phyloP scores from a whole-genome alignment of 2,888 invertebrate genomes.

The Caenorhabditis sp. region DNA sequence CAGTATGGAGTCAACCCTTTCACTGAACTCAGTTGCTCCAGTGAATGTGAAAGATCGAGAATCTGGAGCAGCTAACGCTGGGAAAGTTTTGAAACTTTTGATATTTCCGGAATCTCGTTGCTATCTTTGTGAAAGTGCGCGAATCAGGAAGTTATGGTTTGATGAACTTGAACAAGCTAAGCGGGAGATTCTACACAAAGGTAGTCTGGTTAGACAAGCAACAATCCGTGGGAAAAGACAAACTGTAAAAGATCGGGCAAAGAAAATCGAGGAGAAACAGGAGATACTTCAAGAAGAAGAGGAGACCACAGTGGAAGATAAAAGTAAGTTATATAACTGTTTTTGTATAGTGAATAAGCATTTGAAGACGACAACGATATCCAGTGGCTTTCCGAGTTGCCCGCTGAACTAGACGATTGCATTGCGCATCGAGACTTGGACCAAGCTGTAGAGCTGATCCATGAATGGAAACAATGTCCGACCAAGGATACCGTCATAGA shows the following conservation, averaged over 20 bases:
- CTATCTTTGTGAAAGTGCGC: conserved; percentile 77
- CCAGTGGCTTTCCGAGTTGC: conserved; percentile 78
- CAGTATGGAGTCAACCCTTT: conserved; percentile 76
- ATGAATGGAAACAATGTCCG: conserved; percentile 79
- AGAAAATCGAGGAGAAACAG: conserved; percentile 15
- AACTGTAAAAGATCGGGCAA: conserved; percentile 61
- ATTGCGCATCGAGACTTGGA: conserved; percentile 80
- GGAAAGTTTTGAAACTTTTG: conserved; percentile 78
- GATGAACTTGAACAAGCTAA: conserved; percentile 79
- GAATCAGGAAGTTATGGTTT: conserved; percentile 79
- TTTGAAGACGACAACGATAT: conserved; percentile 70
- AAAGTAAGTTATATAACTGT: conserved; percentile 8
- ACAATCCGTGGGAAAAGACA: conserved; percentile 78
- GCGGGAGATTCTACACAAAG: conserved; percentile 72
- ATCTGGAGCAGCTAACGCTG: conserved; percentile 70
- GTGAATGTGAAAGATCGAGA: conserved; percentile 79
- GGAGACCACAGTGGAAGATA: conserved; percentile 20
- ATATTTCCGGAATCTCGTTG: conserved; percentile 79
- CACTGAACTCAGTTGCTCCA: conserved; percentile 78
- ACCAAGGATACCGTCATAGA: conserved; percentile 75
- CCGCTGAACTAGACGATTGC: conserved; percentile 80
- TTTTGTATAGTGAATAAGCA: background rate
- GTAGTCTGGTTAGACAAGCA: conserved; percentile 78
- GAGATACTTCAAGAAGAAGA: conserved; percentile 38
- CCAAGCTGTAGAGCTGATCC: conserved; percentile 80